A percentile compares a stretch with the other conserved stretches of the same genome.
Conservation (phyloP, 2,113 vertebrate species). For the Girardinichthys multiradiatus region DNA sequence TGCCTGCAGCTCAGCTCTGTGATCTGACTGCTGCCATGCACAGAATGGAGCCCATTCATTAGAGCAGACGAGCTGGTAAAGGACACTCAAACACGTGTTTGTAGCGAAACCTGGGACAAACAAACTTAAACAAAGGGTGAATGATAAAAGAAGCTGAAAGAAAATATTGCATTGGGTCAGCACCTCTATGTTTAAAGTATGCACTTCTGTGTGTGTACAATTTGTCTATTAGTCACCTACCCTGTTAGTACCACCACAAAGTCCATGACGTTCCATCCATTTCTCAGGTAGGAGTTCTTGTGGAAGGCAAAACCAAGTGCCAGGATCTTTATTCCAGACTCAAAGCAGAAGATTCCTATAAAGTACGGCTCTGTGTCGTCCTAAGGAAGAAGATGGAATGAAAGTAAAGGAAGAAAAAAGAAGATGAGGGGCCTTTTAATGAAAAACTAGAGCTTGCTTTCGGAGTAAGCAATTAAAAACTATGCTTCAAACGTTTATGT, state of each 20-base stretch:
- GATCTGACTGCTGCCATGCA: constrained; percentile 71
- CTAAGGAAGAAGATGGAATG: constrained; percentile 24
- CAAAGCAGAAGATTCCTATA: constrained; percentile 78
- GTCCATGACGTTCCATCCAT: constrained; percentile 79
- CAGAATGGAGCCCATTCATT: constrained; percentile 70
- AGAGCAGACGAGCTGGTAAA: constrained; percentile 47
- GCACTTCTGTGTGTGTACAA: not conserved
- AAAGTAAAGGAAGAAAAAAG: not conserved
- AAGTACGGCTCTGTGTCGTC: constrained; percentile 79
- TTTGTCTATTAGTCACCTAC: constrained; percentile 54
- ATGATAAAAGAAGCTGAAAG: not conserved
- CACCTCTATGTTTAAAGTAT: not conserved
- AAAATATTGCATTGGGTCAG: not conserved
- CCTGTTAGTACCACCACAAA: constrained; percentile 77
- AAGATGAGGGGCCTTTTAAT: not conserved
- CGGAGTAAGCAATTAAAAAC: not conserved
- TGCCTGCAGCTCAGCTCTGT: constrained; percentile 72
- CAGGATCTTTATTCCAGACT: constrained; percentile 77
- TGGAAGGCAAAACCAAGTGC: constrained; percentile 77
- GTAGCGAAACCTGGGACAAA: constrained; percentile 13
- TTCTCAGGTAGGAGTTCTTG: constrained; percentile 78
- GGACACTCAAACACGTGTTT: constrained; percentile 18
- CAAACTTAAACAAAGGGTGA: not conserved
- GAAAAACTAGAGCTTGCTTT: not conserved
- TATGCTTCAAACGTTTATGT: not conserved